These are phyloP conservation scores for Pelodiscus sinensis DNA, from an alignment of 2,113 vertebrate species.

Conservation along the genomic window DNA sequence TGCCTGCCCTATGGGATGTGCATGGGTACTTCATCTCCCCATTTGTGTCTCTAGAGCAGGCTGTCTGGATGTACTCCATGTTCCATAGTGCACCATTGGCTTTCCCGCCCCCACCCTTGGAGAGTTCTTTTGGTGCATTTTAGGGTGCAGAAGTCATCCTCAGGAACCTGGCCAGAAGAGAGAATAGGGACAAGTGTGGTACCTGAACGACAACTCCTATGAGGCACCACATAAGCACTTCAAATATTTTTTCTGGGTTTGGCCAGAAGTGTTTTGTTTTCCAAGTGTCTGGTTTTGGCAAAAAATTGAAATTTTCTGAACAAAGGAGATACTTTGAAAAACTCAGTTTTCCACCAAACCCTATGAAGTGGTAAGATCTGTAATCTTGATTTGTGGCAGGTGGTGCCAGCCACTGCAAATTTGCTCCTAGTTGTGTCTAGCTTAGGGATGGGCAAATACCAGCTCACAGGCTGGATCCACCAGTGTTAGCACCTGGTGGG, in stretches of 20 bases:
- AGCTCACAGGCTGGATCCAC: too few relatives aligned
- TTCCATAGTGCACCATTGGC: background rate
- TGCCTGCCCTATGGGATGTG: background rate
- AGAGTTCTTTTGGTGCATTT: background rate
- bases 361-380: background rate
- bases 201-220: fast-evolving
- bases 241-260: fast-evolving
- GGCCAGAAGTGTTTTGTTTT: background rate
- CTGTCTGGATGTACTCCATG: background rate
- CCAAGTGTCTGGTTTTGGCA: background rate
- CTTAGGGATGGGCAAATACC: too few relatives aligned
- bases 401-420: background rate
- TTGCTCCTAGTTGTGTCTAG: background rate
- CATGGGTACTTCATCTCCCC: background rate
- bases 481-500: too few relatives aligned
- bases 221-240: fast-evolving
- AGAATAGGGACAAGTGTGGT: background rate
- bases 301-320: background rate
- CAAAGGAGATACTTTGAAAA: fast-evolving
- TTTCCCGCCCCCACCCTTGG: background rate
- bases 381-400: background rate
- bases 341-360: background rate
- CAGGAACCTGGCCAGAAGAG: background rate
- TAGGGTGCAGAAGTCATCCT: fast-evolving
- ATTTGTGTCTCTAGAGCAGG: background rate